Base-by-base conservation (phyloP, 2,113 vertebrate genomes). In the Tautogolabrus adspersus region DNA sequence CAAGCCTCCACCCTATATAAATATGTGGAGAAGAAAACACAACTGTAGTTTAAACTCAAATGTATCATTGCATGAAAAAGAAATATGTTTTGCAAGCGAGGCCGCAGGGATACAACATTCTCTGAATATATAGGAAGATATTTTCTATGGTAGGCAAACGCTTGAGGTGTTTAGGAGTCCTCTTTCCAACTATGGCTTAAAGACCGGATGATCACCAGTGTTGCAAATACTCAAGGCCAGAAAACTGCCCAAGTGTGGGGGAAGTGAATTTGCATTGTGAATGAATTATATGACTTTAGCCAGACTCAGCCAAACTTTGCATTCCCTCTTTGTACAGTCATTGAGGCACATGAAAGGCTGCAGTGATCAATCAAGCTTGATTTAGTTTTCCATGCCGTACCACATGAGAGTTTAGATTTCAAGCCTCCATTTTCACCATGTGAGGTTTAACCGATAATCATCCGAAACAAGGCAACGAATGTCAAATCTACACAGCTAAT, bases 311-410 rank as follows among this genome's bases (percentile, higher is more conserved):
- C 89, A 91, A 34, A 75, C 84, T 72, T 79, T n/a, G 87, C 81
- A 81, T 77, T 72, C 58, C 3, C 5, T 44, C 74, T 86, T 72
- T 91, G 91, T 93, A 10, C 91, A 87, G 89, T 89, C 89, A 84
- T 66, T 70, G 72, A 79, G 82, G 87, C 84, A 85, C 86, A 89
- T 91, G 81, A 88, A 88, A 90, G 81, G 81, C 66, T 67, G 65
- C 21, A 59, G 77, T 62, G 58, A 91, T 92, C 77, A 87, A 90
- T 93, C 89, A 90, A 71, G 66, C 81, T 79, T 81, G 75, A 87
- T 86, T 88, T 85, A 75, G 83, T 81, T 75, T 87, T 80, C 72
- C 44, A 47, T 0, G 1, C 57, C 51, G 30, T 40, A 82, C 73
- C 80, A 54, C 87, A 34, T 34, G 30, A 34, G 82, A 86, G 30